Percentiles rank a stretch among this genome's conserved stretches.
phyloP scores from a whole-genome alignment of 2,888 invertebrate genomes.

The Orthosia cruda region DNA sequence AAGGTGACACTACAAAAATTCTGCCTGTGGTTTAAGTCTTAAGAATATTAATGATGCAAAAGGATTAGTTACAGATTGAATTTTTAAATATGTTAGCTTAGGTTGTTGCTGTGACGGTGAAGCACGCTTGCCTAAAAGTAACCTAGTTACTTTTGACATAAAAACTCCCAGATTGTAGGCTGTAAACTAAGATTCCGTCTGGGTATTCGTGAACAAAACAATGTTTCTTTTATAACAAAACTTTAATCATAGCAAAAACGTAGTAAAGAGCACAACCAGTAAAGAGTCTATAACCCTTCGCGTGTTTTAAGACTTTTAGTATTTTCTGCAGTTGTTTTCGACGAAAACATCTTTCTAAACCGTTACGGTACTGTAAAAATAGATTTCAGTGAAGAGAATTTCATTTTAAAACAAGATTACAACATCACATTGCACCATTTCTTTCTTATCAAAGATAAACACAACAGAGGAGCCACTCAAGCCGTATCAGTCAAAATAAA shows the following conservation, averaged over 20 bases:
- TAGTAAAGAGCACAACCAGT: not conserved
- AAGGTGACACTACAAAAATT: slow-evolving; percentile 16
- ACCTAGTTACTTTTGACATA: no score
- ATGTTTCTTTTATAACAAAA: not conserved
- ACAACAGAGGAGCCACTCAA: slow-evolving; percentile 24
- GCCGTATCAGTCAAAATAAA: slow-evolving; percentile 50
- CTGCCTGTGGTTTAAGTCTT: slow-evolving; percentile 6
- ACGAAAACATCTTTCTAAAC: slow-evolving; percentile 5
- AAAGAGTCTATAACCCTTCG: slow-evolving; percentile 36
- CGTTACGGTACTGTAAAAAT: not conserved
- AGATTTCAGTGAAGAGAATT: not conserved
- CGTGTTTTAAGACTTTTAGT: slow-evolving; percentile 20
- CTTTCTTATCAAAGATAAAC: slow-evolving; percentile 44
- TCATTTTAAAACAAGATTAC: slow-evolving; percentile 8
- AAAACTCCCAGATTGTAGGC: no score
- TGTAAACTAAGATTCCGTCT: no score
- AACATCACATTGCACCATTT: slow-evolving; percentile 34
- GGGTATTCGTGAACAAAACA: no score
- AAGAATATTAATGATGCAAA: slow-evolving; percentile 32
- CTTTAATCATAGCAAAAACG: not conserved
- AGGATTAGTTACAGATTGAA: slow-evolving; percentile 29
- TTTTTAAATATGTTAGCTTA: slow-evolving; percentile 2
- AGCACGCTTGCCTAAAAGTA: no score
- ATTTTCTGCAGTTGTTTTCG: slow-evolving; percentile 16
- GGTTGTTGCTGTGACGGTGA: not conserved